Base-by-base conservation (phyloP, 2,797 vertebrate genomes). In the Tragelaphus oryx region DNA sequence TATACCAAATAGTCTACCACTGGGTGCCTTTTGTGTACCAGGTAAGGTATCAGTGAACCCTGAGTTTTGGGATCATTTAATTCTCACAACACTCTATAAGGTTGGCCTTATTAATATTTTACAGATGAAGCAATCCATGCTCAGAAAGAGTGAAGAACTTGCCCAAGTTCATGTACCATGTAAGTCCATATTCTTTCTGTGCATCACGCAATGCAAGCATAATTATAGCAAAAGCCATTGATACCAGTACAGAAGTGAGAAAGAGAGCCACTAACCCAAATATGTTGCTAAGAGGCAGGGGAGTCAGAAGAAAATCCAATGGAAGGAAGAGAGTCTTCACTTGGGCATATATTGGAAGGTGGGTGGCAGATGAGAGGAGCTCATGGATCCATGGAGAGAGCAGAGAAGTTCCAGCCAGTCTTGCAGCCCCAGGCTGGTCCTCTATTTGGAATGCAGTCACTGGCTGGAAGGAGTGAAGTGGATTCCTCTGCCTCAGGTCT, bases 71-170 rank as follows among this genome's bases (percentile, higher is more conserved):
- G 79, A 85, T 54, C 37, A 57, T 33, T 87, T 91, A 84, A 41
- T 90, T 33, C 33, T 93, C 33, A 94, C 26, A 86, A 28, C 24
- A 91, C 41, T 86, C 87, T 94, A 1, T 54, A 48, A 81, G 8
- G 26, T 74, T 74, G 33, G 8, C 48, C 30, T 94, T 93, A 91
- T 87, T 83, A 55, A 57, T 86, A 74, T n/a, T 89, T 80, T 46
- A 94, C 1, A 57, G 59, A 71, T 83, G 54, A 88, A 85, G 82
- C 85, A 75, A 59, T 74, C 28, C 44, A 20, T 54, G 57, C 46
- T 91, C 14, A 87, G 55, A 95, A 71, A 93, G 26, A 33, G 3
- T 91, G 41, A 93, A 91, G 55, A 93, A n/a, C 48, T 90, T 84
- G 33, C 10, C 59, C 48, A 37, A 68, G 57, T 71, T 82, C 26